Conservation (phyloP, 2,888 invertebrate species). For the Flexamia atlantica region DNA sequence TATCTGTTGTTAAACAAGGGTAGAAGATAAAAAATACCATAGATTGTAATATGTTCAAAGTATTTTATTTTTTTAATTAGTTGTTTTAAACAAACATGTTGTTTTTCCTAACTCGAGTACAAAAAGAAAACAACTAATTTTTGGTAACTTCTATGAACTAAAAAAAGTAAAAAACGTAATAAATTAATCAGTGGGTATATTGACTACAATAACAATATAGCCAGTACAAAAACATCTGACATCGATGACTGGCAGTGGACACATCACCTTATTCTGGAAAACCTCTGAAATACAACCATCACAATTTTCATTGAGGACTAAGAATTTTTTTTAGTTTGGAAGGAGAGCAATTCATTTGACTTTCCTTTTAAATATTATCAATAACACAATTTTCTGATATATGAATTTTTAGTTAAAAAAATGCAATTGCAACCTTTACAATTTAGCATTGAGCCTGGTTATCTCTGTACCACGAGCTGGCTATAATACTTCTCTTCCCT, state of each 20-base stretch:
- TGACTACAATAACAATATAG: not conserved
- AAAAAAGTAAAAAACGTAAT: constrained; percentile 10
- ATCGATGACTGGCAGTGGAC: not conserved
- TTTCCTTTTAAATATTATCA: too few species aligned
- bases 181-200: constrained; percentile 14
- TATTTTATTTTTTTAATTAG: constrained; percentile 30
- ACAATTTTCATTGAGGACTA: too few species aligned
- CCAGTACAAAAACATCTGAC: not conserved
- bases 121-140: constrained; percentile 6
- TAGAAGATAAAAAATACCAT: not conserved
- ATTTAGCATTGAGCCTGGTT: too few species aligned
- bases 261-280: too few species aligned
- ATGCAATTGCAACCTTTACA: too few species aligned
- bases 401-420: too few species aligned
- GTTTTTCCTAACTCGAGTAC: constrained; percentile 9
- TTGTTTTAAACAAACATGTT: constrained; percentile 9
- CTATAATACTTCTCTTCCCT: too few species aligned
- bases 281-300: too few species aligned
- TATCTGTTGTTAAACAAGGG: not conserved
- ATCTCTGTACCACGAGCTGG: too few species aligned
- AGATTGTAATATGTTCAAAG: not conserved
- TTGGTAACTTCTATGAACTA: constrained; percentile 5
- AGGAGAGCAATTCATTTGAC: too few species aligned
- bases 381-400: too few species aligned
- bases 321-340: too few species aligned